Base-by-base conservation (phyloP, 37 sponge, comb jelly and placozoan genomes). In the Trichoplax adhaerens region DNA sequence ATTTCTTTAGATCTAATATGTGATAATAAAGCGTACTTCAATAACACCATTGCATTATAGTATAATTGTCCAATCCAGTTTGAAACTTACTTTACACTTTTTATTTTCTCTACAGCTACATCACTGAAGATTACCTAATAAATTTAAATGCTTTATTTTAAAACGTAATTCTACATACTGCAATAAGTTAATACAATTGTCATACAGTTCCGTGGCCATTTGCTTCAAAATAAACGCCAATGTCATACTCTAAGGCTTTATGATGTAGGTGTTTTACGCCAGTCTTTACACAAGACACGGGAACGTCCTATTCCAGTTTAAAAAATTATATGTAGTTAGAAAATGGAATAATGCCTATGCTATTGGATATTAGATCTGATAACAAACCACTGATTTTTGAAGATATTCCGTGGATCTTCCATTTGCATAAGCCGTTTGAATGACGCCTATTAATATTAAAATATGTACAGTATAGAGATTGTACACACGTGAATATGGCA, bases 381-480 rank as follows among this genome's bases (percentile, higher is more conserved):
- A 0, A 72, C 7, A 48, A 72, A 4, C 62, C 72, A 88, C 53
- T 62, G 47, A 62, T 6, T 78, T 69, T 46, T 65, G 1, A 57
- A 95, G 81, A 65, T 82, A 90, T 62, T 70, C 62, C 6, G 92
- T 85, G 54, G 98, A 80, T 58, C 81, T 88, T 0, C 98, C 98
- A 81, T 95, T 95, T 47, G 98, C 91, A 77, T 95, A 95, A 2
- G 91, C 98, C n/a, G 98, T 95, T 65, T 91, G 91, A 2, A 95
- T 80, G 0, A 88, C 88, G 48, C 81, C 86, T 79, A 70, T 1
- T 53, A 3, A 57, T 29, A 29, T 29, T 29, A 29, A 29, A 29
- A 29, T 29, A 29, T 29, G 29, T 29, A 29, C 29, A 29, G 29
- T 29, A 29, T 29, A 29, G 29, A 29, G 29, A 29, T 29, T 29